phyloP scores from a whole-genome alignment of 2,113 vertebrate genomes.

The Penelope pileata region DNA sequence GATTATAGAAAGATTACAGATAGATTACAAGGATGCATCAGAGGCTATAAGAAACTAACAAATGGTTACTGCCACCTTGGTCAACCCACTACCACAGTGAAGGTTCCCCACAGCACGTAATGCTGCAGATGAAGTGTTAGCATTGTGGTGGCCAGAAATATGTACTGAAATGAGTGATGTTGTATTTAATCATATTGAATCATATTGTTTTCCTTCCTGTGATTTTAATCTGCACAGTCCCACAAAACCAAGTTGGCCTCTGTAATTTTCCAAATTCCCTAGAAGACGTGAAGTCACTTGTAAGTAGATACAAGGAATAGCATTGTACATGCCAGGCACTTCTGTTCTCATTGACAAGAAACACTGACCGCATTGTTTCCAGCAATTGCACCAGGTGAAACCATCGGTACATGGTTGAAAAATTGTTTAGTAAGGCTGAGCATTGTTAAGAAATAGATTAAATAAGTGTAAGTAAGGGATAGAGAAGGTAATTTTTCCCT shows the following conservation, averaged over 20 bases:
- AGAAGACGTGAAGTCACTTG: neutral
- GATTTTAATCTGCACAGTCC: neutral
- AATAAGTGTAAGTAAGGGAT: accelerated
- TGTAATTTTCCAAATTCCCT: neutral
- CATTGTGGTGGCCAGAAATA: neutral
- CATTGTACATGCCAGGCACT: neutral
- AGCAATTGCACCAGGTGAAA: neutral
- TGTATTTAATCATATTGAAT: neutral
- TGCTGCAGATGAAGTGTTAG: neutral
- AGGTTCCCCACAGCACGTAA: neutral
- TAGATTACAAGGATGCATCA: neutral
- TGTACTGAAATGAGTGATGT: neutral
- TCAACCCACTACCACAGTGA: neutral
- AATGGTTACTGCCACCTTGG: neutral
- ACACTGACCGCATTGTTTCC: neutral
- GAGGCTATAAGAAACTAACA: neutral
- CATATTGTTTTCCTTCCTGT: neutral
- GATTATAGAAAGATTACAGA: neutral
- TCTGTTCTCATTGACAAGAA: neutral
- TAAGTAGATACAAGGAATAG: neutral
- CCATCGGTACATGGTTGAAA: neutral
- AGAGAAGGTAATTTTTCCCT: neutral
- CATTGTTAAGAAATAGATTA: neutral
- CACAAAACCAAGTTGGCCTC: neutral
- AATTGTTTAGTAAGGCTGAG: neutral